These are phyloP conservation scores for Xiphophorus birchmanni DNA, from an alignment of 2,797 vertebrate species.

Conservation along the genomic window DNA sequence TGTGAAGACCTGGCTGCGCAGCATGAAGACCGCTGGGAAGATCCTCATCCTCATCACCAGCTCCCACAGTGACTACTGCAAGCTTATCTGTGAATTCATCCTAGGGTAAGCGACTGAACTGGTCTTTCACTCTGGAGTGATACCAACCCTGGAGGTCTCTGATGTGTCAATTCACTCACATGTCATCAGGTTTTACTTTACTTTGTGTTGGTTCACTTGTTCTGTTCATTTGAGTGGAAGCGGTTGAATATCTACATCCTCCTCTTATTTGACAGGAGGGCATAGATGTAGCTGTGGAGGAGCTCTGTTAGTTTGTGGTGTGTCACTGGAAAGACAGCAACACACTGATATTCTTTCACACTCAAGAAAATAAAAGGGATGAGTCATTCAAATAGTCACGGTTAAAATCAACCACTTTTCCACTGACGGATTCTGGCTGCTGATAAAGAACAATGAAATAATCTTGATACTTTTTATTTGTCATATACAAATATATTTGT, in stretches of 20 bases:
- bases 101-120: constrained; percentile 84
- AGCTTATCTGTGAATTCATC: constrained; percentile 90
- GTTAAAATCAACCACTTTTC: background rate
- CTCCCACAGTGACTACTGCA: constrained; percentile 96
- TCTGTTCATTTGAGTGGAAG: background rate
- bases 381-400: background rate
- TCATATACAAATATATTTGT: no score
- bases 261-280: background rate
- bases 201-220: background rate
- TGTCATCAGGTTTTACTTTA: background rate
- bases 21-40: constrained; percentile 90
- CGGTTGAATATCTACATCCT: background rate
- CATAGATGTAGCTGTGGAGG: no score
- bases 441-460: no score
- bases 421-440: no score
- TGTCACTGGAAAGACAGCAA: background rate
- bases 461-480: no score
- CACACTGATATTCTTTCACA: background rate
- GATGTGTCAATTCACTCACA: background rate
- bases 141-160: background rate
- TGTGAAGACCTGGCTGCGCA: constrained; percentile 90
- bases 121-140: background rate
- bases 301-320: background rate
- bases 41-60: constrained; percentile 92
- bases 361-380: background rate